Evolutionary conservation across 2,797 vertebrate genomes (phyloP).

Genomic region (Lophotriccus pileatus): DNA sequence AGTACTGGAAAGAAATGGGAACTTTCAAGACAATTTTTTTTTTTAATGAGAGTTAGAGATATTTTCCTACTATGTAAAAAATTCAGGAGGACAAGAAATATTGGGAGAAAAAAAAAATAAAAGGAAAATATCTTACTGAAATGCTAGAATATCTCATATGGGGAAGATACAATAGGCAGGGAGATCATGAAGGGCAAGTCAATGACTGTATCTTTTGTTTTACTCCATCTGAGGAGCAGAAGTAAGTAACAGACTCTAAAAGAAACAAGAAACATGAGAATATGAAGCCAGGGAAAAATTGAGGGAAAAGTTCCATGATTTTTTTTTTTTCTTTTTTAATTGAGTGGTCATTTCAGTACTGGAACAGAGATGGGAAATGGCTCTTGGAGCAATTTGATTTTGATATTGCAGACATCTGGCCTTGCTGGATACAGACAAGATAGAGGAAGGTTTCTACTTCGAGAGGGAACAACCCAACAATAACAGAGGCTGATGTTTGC

Average conservation of each 20-base stretch:
- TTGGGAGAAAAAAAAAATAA: neutral
- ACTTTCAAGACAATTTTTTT: neutral
- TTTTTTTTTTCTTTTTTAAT: neutral
- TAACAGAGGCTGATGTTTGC: neutral
- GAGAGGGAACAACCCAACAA: neutral
- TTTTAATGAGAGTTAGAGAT: neutral
- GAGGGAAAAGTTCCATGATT: neutral
- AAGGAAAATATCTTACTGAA: neutral
- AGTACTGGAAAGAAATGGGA: neutral
- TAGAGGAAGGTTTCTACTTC: neutral
- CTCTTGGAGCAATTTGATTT: neutral
- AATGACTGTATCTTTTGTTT: neutral
- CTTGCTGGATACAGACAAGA: neutral
- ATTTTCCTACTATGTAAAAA: neutral
- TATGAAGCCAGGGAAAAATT: neutral
- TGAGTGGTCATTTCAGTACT: neutral
- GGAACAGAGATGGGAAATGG: neutral
- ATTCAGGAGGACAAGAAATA: neutral
- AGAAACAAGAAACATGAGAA: neutral
- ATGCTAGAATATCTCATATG: neutral
- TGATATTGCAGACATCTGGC: neutral
- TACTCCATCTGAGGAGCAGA: neutral
- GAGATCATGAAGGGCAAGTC: neutral
- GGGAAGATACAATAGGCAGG: neutral
- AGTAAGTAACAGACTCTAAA: neutral